phyloP scores from a whole-genome alignment of 2,888 invertebrate species.

The Sphaerophoria rueppellii region DNA sequence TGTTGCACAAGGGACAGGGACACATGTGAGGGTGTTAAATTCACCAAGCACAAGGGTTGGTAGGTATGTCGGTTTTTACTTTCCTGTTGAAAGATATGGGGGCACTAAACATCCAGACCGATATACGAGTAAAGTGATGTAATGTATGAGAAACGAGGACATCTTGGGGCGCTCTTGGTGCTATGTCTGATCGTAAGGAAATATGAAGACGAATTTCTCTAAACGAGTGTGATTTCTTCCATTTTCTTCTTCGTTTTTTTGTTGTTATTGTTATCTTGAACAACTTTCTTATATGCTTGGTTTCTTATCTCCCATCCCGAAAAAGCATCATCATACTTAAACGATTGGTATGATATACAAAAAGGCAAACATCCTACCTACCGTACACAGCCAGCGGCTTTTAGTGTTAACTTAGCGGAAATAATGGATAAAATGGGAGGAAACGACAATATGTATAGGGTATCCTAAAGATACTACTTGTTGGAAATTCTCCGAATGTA shows the following conservation, averaged over 20 bases:
- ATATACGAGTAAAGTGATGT: not conserved
- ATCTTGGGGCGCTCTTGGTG: constrained; percentile 15
- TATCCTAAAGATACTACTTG: constrained; percentile 33
- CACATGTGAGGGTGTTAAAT: constrained; percentile 11
- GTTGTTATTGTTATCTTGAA: constrained; percentile 5
- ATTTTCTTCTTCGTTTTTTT: not conserved
- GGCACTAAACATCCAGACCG: not conserved
- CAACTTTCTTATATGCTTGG: not conserved
- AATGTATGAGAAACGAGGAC: not conserved
- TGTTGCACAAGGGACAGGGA: constrained; percentile 57
- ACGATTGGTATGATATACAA: constrained; percentile 15
- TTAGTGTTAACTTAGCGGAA: constrained; percentile 63
- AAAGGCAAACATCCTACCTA: constrained; percentile 18
- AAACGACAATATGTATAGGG: constrained; percentile 45
- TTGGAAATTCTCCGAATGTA: constrained; percentile 59
- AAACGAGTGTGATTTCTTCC: constrained; percentile 3
- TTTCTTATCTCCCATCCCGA: constrained; percentile 25
- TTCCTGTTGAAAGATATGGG: not conserved
- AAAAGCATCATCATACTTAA: constrained; percentile 39
- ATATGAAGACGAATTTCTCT: constrained; percentile 15
- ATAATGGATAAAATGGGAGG: constrained; percentile 60
- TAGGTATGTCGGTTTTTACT: constrained; percentile 9
- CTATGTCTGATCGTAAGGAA: not conserved
- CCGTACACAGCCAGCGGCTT: constrained; percentile 40
- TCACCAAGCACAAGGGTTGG: constrained; percentile 24